Percentiles rank a stretch among this genome's conserved stretches.
These are phyloP conservation scores for Epirrita christyi DNA, from an alignment of 2,888 invertebrate genomes.

Conservation along the genomic window DNA sequence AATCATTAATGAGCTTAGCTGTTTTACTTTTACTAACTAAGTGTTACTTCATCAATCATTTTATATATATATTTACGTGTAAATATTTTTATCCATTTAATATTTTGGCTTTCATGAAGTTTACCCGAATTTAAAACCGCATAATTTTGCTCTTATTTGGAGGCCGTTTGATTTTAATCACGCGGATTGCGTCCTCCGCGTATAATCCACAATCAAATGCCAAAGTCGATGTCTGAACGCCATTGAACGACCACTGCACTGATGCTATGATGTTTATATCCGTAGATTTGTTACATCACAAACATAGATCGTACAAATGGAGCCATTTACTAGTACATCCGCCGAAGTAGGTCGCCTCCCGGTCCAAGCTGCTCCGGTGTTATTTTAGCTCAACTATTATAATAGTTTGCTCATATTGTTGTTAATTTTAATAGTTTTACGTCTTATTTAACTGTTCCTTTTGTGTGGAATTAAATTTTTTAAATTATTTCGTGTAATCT, in stretches of 20 bases:
- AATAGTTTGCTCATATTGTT: constrained; percentile 83
- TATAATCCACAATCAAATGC: constrained; percentile 71
- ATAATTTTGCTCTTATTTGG: constrained; percentile 25
- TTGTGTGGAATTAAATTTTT: constrained; percentile 65
- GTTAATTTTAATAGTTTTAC: constrained; percentile 72
- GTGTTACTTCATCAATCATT: constrained; percentile 84
- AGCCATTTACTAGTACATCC: constrained; percentile 69
- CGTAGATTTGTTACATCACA: constrained; percentile 80
- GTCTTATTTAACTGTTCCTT: constrained; percentile 60
- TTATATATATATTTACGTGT: constrained; percentile 80
- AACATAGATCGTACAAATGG: constrained; percentile 80
- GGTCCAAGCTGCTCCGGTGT: constrained; percentile 82
- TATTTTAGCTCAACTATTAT: constrained; percentile 80
- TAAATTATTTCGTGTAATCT: constrained; percentile 68
- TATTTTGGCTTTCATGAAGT: constrained; percentile 77
- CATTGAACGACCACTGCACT: constrained; percentile 73
- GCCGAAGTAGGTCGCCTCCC: constrained; percentile 59
- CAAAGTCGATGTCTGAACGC: constrained; percentile 81
- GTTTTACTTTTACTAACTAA: constrained; percentile 82
- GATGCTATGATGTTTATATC: constrained; percentile 59
- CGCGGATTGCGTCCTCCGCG: constrained; percentile 40
- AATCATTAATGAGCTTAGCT: constrained; percentile 85
- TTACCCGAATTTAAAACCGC: constrained; percentile 72
- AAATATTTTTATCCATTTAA: constrained; percentile 82
- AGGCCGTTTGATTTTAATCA: constrained; percentile 33